Conservation (phyloP, 1,140 invertebrate genomes). For the Ganaspis sp. region DNA sequence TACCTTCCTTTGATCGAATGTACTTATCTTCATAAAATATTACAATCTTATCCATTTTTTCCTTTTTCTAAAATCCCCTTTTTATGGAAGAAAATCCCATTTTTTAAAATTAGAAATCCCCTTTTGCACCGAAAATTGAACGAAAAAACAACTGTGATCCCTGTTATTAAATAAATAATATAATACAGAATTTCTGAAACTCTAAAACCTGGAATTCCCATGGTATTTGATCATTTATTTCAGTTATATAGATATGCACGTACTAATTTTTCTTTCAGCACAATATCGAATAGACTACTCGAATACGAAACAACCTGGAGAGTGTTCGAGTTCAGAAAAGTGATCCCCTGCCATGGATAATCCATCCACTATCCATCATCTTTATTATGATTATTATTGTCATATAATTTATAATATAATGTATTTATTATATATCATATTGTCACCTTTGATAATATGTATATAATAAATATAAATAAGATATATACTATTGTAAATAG, state of each 20-base stretch:
- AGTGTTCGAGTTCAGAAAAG: slow-evolving; percentile 74
- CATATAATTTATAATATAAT: slow-evolving; percentile 58
- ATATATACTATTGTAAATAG: slow-evolving; percentile 46
- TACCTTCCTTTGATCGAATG: too few relatives aligned
- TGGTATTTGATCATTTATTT: too few relatives aligned
- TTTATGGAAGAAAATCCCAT: too few relatives aligned
- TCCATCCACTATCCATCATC: slow-evolving; percentile 53
- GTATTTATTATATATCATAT: slow-evolving; percentile 55
- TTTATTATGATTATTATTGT: slow-evolving; percentile 59
- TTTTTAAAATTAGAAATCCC: too few relatives aligned
- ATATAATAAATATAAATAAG: slow-evolving; percentile 51
- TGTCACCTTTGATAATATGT: slow-evolving; percentile 51
- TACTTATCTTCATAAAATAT: too few relatives aligned
- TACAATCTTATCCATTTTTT: too few relatives aligned
- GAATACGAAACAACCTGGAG: slow-evolving; percentile 73
- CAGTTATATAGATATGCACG: slow-evolving; percentile 53
- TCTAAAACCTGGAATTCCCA: too few relatives aligned
- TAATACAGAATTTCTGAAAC: too few relatives aligned
- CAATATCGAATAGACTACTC: slow-evolving; percentile 74
- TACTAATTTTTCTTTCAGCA: slow-evolving; percentile 70
- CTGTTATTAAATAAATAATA: too few relatives aligned
- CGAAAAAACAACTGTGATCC: too few relatives aligned
- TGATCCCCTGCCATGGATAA: slow-evolving; percentile 73
- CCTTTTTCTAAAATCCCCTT: too few relatives aligned
- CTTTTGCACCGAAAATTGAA: too few relatives aligned